Conservation (phyloP, 2,888 invertebrate species). For the Criorhina ranunculi region DNA sequence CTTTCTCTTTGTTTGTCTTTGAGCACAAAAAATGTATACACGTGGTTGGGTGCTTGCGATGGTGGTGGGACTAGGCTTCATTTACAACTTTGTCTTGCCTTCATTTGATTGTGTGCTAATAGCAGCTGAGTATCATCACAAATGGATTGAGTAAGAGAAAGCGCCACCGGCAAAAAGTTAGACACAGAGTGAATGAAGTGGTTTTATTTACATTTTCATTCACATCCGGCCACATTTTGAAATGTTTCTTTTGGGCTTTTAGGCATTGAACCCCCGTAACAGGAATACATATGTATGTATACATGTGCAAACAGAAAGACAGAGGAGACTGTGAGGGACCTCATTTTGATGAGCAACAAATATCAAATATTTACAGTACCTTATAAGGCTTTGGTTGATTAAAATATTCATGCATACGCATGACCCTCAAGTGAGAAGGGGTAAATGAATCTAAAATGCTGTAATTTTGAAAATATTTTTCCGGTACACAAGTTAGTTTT, state of each 20-base stretch:
- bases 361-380: slow-evolving; percentile 48
- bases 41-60: too few species aligned
- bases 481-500: background rate
- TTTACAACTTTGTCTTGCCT: slow-evolving; percentile 55
- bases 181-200: slow-evolving; percentile 44
- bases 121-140: slow-evolving; percentile 59
- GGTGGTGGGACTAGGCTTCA: background rate
- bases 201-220: slow-evolving; percentile 60
- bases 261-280: background rate
- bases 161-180: background rate
- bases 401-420: slow-evolving; percentile 50
- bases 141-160: slow-evolving; percentile 31
- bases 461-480: slow-evolving; percentile 1
- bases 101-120: slow-evolving; percentile 60
- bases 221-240: slow-evolving; percentile 53
- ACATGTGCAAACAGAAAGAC: background rate
- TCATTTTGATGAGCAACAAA: slow-evolving; percentile 29
- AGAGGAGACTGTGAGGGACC: slow-evolving; percentile 9
- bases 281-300: background rate
- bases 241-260: slow-evolving; percentile 45
- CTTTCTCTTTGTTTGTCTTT: slow-evolving; percentile 30
- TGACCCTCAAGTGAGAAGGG: background rate
- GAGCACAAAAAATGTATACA: slow-evolving; percentile 9
- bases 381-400: slow-evolving; percentile 39
- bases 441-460: background rate